Percentiles rank a stretch among this genome's conserved stretches.
Conservation (phyloP, 1,140 invertebrate species). For the Bombus pyrosoma region DNA sequence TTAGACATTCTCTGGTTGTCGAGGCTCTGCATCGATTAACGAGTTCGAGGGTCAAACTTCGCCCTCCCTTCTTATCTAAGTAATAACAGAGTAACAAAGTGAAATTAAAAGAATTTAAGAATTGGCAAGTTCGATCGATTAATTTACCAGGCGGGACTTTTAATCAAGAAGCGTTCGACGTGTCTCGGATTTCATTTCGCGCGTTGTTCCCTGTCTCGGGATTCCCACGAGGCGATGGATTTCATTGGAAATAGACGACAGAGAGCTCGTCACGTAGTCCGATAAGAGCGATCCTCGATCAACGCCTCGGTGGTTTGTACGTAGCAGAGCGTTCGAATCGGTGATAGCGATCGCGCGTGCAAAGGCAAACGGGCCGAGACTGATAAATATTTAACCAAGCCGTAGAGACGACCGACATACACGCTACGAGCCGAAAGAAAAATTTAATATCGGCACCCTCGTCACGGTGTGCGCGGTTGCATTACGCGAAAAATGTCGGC, state of each 20-base stretch:
- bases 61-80: background rate
- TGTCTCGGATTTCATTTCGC: background rate
- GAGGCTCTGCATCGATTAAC: background rate
- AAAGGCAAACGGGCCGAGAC: background rate
- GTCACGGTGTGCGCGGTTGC: background rate
- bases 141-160: background rate
- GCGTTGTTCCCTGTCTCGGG: background rate
- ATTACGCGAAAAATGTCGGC: conserved; percentile 23
- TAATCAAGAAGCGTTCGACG: background rate
- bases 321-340: background rate
- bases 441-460: conserved; percentile 27
- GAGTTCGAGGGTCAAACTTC: background rate
- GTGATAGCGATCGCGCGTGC: background rate
- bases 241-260: background rate
- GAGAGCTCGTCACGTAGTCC: background rate
- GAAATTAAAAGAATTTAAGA: background rate
- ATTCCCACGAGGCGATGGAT: background rate
- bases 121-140: background rate
- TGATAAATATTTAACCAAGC: conserved; percentile 27
- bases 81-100: background rate
- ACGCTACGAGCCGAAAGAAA: background rate
- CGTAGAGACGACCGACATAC: no score
- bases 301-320: background rate
- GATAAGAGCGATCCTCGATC: background rate
- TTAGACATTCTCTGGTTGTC: no score